phyloP scores from a whole-genome alignment of 2,888 invertebrate genomes.

The Tanypteryx hageni region DNA sequence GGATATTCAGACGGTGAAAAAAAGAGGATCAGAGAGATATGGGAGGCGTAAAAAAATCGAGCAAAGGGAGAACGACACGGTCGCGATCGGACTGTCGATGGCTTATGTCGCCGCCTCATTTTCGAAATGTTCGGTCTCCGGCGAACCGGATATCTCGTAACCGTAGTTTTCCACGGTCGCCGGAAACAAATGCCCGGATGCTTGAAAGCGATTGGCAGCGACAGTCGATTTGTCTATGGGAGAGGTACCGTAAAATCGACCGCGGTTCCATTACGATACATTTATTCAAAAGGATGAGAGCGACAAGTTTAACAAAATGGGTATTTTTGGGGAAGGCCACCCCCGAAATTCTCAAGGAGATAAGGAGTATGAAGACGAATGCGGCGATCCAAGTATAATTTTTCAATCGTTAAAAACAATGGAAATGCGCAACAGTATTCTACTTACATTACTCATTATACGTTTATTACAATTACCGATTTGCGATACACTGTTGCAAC shows the following conservation, averaged over 20 bases:
- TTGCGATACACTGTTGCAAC: too few species aligned
- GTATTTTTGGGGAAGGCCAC: conserved; percentile 2
- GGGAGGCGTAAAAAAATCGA: too few species aligned
- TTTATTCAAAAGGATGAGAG: not conserved
- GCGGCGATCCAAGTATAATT: too few species aligned
- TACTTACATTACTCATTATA: too few species aligned
- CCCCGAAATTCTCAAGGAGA: too few species aligned
- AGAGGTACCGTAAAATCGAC: conserved; percentile 12
- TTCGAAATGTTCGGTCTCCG: not conserved
- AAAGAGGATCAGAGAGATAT: too few species aligned
- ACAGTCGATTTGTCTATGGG: not conserved
- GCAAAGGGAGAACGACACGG: not conserved
- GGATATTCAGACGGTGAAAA: too few species aligned
- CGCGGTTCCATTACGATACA: not conserved
- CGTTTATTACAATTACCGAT: too few species aligned
- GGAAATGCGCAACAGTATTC: too few species aligned
- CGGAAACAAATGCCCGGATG: conserved; percentile 14
- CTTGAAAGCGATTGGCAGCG: not conserved
- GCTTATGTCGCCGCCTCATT: not conserved
- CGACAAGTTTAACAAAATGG: not conserved
- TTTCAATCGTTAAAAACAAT: too few species aligned
- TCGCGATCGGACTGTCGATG: not conserved
- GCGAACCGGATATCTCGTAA: not conserved
- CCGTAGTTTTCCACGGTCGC: not conserved
- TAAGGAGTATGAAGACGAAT: not conserved